Conservation (phyloP, 2,888 invertebrate genomes). For the Dryobota labecula region DNA sequence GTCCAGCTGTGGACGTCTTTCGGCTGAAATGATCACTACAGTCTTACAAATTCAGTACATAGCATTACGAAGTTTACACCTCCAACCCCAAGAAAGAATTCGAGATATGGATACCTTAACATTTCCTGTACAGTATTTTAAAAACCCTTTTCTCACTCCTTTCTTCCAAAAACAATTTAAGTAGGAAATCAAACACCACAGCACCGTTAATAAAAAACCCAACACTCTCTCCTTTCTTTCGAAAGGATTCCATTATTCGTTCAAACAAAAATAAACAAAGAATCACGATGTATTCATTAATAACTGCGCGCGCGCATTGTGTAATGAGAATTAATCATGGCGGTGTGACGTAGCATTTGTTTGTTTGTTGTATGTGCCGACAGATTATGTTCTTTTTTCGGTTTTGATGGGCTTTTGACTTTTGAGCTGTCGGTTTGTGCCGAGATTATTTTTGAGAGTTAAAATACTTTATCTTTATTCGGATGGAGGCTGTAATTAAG, state of each 20-base stretch:
- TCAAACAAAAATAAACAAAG: slow-evolving; percentile 53
- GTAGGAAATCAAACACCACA: slow-evolving; percentile 21
- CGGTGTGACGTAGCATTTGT: slow-evolving; percentile 58
- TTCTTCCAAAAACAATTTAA: not conserved
- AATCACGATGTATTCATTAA: slow-evolving; percentile 60
- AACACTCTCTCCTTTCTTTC: slow-evolving; percentile 19
- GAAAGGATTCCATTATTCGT: slow-evolving; percentile 41
- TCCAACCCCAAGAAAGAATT: not conserved
- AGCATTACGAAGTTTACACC: not conserved
- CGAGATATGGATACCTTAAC: no score
- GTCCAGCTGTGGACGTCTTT: no score
- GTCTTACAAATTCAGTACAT: not conserved
- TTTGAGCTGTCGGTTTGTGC: slow-evolving; percentile 3
- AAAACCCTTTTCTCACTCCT: not conserved
- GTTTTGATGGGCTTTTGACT: slow-evolving; percentile 6
- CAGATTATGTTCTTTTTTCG: slow-evolving; percentile 33
- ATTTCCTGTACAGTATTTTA: not conserved
- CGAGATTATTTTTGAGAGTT: slow-evolving; percentile 6
- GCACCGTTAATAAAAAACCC: slow-evolving; percentile 14
- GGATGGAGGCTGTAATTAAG: not conserved
- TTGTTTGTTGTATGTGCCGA: slow-evolving; percentile 59
- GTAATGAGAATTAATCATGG: slow-evolving; percentile 60
- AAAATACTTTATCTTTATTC: slow-evolving; percentile 3
- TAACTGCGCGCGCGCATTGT: slow-evolving; percentile 59
- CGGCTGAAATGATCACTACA: no score